Evolutionary conservation across 2,797 vertebrate species (phyloP).

Genomic region (Aeoliscus strigatus): DNA sequence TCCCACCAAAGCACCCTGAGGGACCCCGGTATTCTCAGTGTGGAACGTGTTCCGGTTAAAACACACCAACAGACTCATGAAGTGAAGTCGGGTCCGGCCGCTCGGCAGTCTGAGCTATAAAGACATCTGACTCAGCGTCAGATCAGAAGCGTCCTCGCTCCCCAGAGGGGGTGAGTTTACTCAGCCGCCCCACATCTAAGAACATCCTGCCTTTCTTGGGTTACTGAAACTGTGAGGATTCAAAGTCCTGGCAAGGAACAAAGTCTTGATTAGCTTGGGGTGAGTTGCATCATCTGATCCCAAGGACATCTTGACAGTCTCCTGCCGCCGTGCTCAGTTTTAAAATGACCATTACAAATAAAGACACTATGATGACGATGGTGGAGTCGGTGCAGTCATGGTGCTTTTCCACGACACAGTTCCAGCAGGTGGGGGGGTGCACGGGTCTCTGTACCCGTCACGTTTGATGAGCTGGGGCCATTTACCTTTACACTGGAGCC

Average conservation of each 20-base stretch:
- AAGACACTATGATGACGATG: too few species aligned
- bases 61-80: constrained; percentile 8
- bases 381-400: too few species aligned
- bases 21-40: constrained; percentile 22
- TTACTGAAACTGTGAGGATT: constrained; percentile 10
- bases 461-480: too few species aligned
- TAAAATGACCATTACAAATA: too few species aligned
- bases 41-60: constrained; percentile 16
- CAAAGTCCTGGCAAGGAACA: neutral
- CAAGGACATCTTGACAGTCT: too few species aligned
- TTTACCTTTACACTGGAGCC: too few species aligned
- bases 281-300: too few species aligned
- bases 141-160: constrained; percentile 17
- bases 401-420: too few species aligned
- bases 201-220: constrained; percentile 9
- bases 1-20: constrained; percentile 5
- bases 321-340: too few species aligned
- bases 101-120: constrained; percentile 1
- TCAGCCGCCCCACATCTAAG: constrained; percentile 1
- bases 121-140: constrained; percentile 9
- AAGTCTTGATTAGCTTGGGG: constrained; percentile 5
- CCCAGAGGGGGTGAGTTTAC: constrained; percentile 1
- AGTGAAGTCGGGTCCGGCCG: constrained; percentile 1
- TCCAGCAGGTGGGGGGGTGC: too few species aligned
- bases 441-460: too few species aligned